These are phyloP conservation scores for Drosophila teissieri DNA, from an alignment of 1,140 invertebrate species.

Conservation along the genomic window DNA sequence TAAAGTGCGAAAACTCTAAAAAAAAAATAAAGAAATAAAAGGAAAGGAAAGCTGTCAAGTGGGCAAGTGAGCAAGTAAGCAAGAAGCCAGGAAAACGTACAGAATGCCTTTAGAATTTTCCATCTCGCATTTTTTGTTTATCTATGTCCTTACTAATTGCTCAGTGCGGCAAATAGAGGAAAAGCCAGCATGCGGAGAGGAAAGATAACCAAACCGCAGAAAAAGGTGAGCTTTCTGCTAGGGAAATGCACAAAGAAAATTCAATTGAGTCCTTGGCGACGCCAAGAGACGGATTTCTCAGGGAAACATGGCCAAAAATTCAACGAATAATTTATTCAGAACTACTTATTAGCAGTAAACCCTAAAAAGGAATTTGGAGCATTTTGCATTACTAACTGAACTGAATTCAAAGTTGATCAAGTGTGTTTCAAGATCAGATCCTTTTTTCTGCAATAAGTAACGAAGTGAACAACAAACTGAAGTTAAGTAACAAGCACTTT, in stretches of 20 bases:
- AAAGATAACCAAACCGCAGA: not conserved
- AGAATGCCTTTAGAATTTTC: constrained; percentile 4
- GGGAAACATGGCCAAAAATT: no score
- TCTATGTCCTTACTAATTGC: constrained; percentile 37
- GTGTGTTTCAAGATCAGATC: no score
- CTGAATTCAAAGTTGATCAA: no score
- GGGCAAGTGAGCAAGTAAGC: no score
- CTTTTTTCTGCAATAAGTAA: no score
- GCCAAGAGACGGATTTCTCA: no score
- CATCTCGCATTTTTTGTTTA: constrained; percentile 5
- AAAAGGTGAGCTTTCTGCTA: not conserved
- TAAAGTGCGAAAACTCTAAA: constrained; percentile 17
- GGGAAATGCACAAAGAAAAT: not conserved
- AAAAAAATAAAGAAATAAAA: not conserved
- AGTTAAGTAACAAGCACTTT: no score
- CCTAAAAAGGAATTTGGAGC: no score
- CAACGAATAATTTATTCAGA: no score
- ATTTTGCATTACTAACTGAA: no score
- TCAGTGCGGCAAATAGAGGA: constrained; percentile 8
- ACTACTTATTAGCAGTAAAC: no score
- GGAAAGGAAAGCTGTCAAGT: not conserved
- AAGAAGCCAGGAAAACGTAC: not conserved
- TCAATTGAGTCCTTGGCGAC: not conserved
- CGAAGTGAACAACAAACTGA: no score
- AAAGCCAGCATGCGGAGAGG: not conserved